phyloP scores from a whole-genome alignment of 2,113 vertebrate species.

The Xenopus borealis region DNA sequence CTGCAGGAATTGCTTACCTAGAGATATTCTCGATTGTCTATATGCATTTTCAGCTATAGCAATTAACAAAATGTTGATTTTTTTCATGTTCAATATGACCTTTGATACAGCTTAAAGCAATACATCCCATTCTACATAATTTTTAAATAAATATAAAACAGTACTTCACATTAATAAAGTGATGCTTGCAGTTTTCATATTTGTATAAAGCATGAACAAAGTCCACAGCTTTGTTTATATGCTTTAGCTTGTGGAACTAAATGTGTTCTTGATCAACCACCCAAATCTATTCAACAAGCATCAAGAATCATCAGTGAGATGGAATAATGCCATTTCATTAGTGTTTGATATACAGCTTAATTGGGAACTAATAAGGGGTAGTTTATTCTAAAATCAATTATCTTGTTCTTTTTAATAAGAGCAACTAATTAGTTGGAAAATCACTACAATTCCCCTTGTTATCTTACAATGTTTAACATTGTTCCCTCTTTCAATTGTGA shows the following conservation, averaged over 20 bases:
- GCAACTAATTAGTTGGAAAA: conserved; percentile 80
- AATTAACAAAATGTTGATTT: too few species aligned
- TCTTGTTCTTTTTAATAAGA: conserved; percentile 76
- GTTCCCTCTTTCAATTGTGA: conserved; percentile 1
- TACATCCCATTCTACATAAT: too few species aligned
- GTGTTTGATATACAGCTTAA: conserved; percentile 81
- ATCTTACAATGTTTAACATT: conserved; percentile 64
- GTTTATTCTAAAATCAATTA: conserved; percentile 80
- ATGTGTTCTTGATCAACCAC: conserved; percentile 63
- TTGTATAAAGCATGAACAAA: not conserved
- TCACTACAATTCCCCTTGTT: conserved; percentile 70
- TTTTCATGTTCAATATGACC: too few species aligned
- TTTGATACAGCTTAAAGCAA: too few species aligned
- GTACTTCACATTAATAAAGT: too few species aligned
- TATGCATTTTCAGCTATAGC: too few species aligned
- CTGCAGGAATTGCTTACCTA: too few species aligned
- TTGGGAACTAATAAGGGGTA: conserved; percentile 80
- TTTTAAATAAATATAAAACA: too few species aligned
- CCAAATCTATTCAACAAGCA: conserved; percentile 69
- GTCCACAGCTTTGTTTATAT: not conserved
- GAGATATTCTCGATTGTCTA: too few species aligned
- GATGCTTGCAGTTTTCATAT: too few species aligned
- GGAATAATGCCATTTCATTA: conserved; percentile 81
- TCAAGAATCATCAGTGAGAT: conserved; percentile 77
- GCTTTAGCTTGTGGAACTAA: conserved; percentile 59